Conservation (phyloP, 2,888 invertebrate species). For the Noctua comes region DNA sequence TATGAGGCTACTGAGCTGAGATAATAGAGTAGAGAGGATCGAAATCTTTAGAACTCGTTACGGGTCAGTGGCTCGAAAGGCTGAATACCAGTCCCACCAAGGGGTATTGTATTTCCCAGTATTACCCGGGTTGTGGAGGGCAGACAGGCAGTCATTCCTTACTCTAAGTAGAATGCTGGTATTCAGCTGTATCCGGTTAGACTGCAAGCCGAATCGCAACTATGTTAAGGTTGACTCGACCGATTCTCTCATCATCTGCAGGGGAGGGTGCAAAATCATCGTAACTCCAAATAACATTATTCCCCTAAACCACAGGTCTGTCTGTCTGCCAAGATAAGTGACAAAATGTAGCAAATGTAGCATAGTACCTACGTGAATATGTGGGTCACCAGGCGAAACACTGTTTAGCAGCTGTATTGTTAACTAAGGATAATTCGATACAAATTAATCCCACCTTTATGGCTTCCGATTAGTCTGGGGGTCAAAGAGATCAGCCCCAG, state of each 20-base stretch:
- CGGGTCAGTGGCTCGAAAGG: background rate
- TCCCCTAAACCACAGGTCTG: too few relatives aligned
- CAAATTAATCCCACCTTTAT: background rate
- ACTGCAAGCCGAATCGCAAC: background rate
- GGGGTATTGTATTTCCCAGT: background rate
- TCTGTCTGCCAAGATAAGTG: background rate
- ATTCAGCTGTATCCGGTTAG: background rate
- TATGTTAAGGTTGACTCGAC: background rate
- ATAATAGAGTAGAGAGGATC: too few relatives aligned
- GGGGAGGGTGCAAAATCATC: background rate
- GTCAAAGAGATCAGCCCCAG: background rate
- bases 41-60: background rate
- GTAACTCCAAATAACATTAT: background rate
- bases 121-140: background rate
- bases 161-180: background rate
- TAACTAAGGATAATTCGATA: background rate
- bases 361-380: background rate
- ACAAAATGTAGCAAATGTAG: background rate
- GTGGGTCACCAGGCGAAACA: background rate
- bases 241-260: background rate
- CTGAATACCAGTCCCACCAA: background rate
- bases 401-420: background rate
- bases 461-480: slow-evolving; percentile 3
- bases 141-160: background rate
- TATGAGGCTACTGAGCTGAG: too few relatives aligned